Evolutionary conservation across 2,888 invertebrate species (phyloP), one percentile per base, ranked within the genome.

Genomic region (Spicauda simplicius): DNA sequence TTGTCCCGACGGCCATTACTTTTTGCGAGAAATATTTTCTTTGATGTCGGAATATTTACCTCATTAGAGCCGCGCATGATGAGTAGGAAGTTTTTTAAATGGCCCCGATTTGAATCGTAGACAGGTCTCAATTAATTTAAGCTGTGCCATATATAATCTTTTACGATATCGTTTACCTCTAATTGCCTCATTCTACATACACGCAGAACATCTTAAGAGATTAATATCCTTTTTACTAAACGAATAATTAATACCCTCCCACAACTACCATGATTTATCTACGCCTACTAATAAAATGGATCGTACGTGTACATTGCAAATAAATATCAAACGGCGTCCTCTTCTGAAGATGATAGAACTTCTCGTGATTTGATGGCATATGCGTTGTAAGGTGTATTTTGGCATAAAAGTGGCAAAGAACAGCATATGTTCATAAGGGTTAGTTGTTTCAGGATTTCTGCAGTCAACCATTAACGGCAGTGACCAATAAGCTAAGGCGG

Each of bases 31-130:
- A 77, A 76, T 72, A 74, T 72, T 74, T 74, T 73, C 76, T 79
- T 81, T 80, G 77, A 79, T 71, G 73, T 77, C 70, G 37, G 45
- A 68, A 74, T 74, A 72, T 74, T 72, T 73, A 70, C 66, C 67
- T 73, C 75, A 75, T 78, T 77, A 74, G 72, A 60, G 50, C 54
- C 50, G 55, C 54, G 63, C 41, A 58, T 67, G 64, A 66, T 70
- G 70, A 71, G 68, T 70, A 72, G 69, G 62, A 64, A 69, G 64
- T 70, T 72, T 69, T 71, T 57, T 66, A 68, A 71, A 54, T 20
- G 20, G 25, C 53, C 14, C 1, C 62, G 64, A 66, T 65, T 64
- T 53, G 54, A 59, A 62, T 48, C 60, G 50, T 61, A 56, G 55
- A 69, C 64, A 68, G 54, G 50, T 69, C 71, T 64, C 62, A 68